Evolutionary conservation across 92 coral and sea anemone genomes (phyloP), one percentile per base, ranked within the genome.

Genomic region (Umimayanthus kanabou): DNA sequence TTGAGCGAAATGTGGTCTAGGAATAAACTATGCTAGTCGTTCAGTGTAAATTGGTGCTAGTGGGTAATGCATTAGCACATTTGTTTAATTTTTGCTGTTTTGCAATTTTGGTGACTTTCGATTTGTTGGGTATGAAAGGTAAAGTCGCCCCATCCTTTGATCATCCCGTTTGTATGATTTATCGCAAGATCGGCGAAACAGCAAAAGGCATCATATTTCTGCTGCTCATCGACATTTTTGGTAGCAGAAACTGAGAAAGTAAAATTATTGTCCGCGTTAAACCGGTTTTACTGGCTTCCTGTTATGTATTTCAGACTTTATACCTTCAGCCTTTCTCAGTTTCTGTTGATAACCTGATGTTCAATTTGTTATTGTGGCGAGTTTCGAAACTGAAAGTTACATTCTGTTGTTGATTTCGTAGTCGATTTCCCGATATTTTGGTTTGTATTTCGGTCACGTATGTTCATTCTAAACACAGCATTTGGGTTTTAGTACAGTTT

Each of bases 221-320:
- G 9, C 25, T 47, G 45, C 22, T 71, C 61, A 70, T 47, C 86
- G 78, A 82, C 64, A 77, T 83, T 69, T 49, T 83, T 83, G 45
- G 53, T 8, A 23, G 37, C 58, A 25, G 67, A n/a, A n/a, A n/a
- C n/a, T n/a, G n/a, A n/a, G n/a, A 70, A 83, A 83, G 87, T 30
- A 28, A 82, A 81, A 69, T 26, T 83, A 29, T 70, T 49, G 39
- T 14, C 87, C 40, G 18, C 87, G 28, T n/a, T 83, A 83, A 83
- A 83, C 87, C 87, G 87, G 87, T 83, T 83, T 70, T 83, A 83
- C 87, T 69, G 87, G 87, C 58, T 83, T 83, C 26, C 66, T 16
- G 67, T 69, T 83, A 9, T 47, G 87, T 30, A n/a, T 83, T 83
- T 83, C 76, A 49, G 49, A 49, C 77, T 13, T 83, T 50, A 47